Conservation (phyloP, 2,797 vertebrate species). For the Oryzias sinensis region DNA sequence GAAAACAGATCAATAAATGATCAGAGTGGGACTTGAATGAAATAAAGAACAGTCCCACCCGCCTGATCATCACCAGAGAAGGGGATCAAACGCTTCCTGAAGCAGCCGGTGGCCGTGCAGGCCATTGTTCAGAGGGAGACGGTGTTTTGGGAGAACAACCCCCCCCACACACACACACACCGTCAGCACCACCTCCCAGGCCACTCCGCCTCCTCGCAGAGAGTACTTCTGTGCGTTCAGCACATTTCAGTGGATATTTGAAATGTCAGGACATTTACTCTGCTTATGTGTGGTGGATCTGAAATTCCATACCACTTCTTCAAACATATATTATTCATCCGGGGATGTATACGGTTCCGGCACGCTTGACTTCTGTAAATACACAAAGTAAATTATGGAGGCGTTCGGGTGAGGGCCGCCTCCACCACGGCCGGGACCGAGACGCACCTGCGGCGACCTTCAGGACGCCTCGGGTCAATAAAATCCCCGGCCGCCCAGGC, state of each 20-base stretch:
- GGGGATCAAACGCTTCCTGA: conserved; percentile 43
- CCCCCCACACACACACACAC: conserved; percentile 13
- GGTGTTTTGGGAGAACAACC: conserved; percentile 49
- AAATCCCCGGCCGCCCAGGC: too few species aligned
- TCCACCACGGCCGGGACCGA: conserved; percentile 9
- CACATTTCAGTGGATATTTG: conserved; percentile 77
- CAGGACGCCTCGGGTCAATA: too few species aligned
- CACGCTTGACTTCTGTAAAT: conserved; percentile 77
- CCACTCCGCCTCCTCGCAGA: conserved; percentile 50
- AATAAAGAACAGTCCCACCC: conserved; percentile 28
- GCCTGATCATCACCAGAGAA: conserved; percentile 45
- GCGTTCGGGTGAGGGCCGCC: conserved; percentile 58
- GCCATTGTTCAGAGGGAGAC: conserved; percentile 44
- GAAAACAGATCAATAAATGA: too few species aligned
- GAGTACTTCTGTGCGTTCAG: conserved; percentile 68
- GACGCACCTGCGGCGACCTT: too few species aligned
- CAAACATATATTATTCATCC: conserved; percentile 74
- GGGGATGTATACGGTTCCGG: conserved; percentile 55
- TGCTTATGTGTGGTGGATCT: conserved; percentile 68
- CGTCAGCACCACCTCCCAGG: conserved; percentile 24
- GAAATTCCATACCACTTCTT: conserved; percentile 62
- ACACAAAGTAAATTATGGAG: conserved; percentile 78
- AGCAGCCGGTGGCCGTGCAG: conserved; percentile 36
- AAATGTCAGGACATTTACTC: conserved; percentile 80
- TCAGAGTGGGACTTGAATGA: conserved; percentile 5